Evolutionary conservation across 2,113 vertebrate species (phyloP).

Genomic region (Marmota monax): DNA sequence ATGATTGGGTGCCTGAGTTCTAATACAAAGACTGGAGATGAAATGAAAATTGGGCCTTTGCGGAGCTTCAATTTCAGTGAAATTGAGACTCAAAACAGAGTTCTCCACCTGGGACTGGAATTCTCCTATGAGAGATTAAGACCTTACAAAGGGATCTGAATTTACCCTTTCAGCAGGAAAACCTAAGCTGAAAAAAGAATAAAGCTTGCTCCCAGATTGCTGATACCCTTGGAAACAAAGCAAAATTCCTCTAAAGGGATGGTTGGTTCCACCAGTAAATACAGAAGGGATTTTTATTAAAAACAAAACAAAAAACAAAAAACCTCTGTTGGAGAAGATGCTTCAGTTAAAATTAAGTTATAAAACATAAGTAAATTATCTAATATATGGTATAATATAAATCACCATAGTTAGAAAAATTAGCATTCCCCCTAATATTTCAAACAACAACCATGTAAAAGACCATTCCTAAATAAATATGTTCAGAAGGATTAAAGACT

Average conservation of each 20-base stretch:
- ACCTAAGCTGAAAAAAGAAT: not conserved
- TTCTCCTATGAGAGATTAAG: not conserved
- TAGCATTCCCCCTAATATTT: not conserved
- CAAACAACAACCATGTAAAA: not conserved
- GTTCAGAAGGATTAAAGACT: not conserved
- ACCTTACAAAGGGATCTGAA: not conserved
- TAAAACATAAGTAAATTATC: not conserved
- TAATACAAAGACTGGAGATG: not conserved
- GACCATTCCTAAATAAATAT: not conserved
- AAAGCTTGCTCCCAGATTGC: not conserved
- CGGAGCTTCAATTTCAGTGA: not conserved
- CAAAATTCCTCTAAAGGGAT: not conserved
- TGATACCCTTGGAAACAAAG: not conserved
- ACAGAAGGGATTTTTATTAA: not conserved
- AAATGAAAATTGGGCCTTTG: not conserved
- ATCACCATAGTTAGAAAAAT: not conserved
- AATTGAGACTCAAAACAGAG: too few relatives aligned
- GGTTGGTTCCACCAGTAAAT: not conserved
- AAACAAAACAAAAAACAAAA: too few relatives aligned
- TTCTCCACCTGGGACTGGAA: not conserved
- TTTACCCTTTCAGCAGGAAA: not conserved
- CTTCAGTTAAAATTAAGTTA: constrained; percentile 10
- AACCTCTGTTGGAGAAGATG: not conserved
- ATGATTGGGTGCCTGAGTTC: not conserved
- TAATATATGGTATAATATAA: not conserved